Base-by-base conservation (phyloP, 2,888 invertebrate genomes). In the Melitaea athalia region DNA sequence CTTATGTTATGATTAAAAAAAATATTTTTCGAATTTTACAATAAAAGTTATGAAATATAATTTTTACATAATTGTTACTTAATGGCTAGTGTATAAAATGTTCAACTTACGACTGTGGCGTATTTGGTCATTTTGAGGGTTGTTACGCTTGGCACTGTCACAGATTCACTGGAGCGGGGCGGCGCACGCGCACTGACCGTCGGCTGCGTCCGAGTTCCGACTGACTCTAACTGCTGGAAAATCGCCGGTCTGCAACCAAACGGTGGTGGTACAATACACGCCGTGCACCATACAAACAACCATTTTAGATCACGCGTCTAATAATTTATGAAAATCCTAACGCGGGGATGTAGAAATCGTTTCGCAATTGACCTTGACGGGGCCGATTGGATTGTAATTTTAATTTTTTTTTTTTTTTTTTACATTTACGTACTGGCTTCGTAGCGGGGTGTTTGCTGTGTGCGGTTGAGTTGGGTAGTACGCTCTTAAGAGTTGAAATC, bases 391-490 rank as follows among this genome's bases (percentile, higher is more conserved):
- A 78, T 79, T 77, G 79, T 77, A 74, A 74, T 78, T 79, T 79
- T 78, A 78, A 77, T 75, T 77, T 77, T 80, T 76, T 81, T 77
- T 77, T 80, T 76, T 81, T 80, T 78, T 79, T 79, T 24, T 78
- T 77, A 77, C 79, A 78, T 80, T 85, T 86, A 90, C 86, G 88
- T 89, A 89, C 89, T 83, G 77, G 76, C 71, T 77, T 74, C 78
- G 80, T 75, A 74, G 78, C 59, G 49, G 80, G 79, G 79, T 89
- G 89, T 87, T 86, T 81, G 85, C 88, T 79, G 85, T 81, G 80
- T 83, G 89, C 85, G 85, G 81, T 87, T 85, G 83, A 80, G 79
- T 81, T 79, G 83, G 84, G 86, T 86, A 84, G 89, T 90, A 90
- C 87, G 86, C 85, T 80, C 79, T 85, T 81, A 82, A 78, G 81